Evolutionary conservation across 1,140 invertebrate species (phyloP).

Genomic region (Phocides pigmalion): DNA sequence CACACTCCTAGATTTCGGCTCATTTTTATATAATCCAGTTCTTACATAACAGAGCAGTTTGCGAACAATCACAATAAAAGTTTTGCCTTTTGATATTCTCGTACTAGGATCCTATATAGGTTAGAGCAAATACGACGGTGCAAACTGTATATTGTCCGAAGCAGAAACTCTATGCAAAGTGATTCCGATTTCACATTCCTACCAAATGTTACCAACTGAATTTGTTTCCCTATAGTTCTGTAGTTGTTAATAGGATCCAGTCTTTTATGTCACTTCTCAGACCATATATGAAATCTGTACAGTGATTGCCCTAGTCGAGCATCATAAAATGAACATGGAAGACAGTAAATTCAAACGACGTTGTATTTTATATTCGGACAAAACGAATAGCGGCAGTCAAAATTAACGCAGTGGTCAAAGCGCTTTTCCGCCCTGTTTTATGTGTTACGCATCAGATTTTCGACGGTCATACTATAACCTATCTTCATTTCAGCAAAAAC

Average conservation of each 20-base stretch:
- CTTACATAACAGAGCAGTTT: slow-evolving; percentile 17
- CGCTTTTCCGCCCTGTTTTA: slow-evolving; percentile 30
- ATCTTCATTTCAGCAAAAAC: slow-evolving; percentile 36
- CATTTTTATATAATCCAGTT: slow-evolving; percentile 21
- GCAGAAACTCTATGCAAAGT: slow-evolving; percentile 28
- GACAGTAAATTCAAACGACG: slow-evolving; percentile 31
- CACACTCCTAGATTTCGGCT: too few species aligned
- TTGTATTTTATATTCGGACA: slow-evolving; percentile 33
- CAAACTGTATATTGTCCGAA: slow-evolving; percentile 27
- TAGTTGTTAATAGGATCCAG: slow-evolving; percentile 14
- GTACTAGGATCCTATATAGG: slow-evolving; percentile 26
- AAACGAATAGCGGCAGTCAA: slow-evolving; percentile 28
- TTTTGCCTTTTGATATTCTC: slow-evolving; percentile 32
- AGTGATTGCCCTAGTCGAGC: slow-evolving; percentile 1
- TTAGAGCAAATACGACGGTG: slow-evolving; percentile 22
- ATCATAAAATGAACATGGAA: slow-evolving; percentile 15
- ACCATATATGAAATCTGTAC: slow-evolving; percentile 3
- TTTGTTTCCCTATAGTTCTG: slow-evolving; percentile 6
- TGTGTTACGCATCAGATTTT: slow-evolving; percentile 33
- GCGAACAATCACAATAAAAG: slow-evolving; percentile 29
- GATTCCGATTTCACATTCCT: slow-evolving; percentile 23
- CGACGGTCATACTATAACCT: slow-evolving; percentile 10
- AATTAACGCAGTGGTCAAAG: slow-evolving; percentile 29
- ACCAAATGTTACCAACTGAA: slow-evolving; percentile 22
- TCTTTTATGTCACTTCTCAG: not conserved